Base-by-base conservation (phyloP, 2,888 invertebrate genomes). In the Euzophera pinguis region DNA sequence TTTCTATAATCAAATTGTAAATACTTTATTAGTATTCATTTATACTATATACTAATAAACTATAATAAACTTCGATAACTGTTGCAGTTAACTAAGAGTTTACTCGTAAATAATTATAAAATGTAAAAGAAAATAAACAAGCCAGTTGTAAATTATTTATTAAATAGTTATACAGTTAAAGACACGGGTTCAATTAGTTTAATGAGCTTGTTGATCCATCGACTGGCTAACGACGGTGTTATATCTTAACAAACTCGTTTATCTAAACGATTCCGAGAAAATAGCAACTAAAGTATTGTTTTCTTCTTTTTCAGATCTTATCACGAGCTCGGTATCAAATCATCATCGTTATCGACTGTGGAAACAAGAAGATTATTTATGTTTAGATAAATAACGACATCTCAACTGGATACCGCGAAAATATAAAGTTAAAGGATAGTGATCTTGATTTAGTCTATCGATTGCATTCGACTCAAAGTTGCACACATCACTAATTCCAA, bases 261-360 rank as follows among this genome's bases (percentile, higher is more conserved):
- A 52, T 22, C 3, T 22, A 56, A 60, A 56, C n/a, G 58, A 64
- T 64, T 57, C 59, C 50, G 59, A 59, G 63, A 59, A 56, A 60
- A 55, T 54, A 62, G 12, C 12, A 41, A 17, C 16, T 41, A 22
- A 69, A 64, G 50, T 56, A 59, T 56, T 56, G 53, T 68, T 73
- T 71, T 67, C 65, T 71, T 73, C 73, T 71, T 75, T 84, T 83
- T 50, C 87, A 88, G 88, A 71, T 70, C 69, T 68, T 79, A 81
- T 82, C 83, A 59, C 64, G 61, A 66, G 73, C 14, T 10, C 16
- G 16, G 8, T 75, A 84, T 75, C 81, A 87, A 86, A 86, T 78
- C 73, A 80, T 75, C 75, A 67, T 56, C 71, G 65, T 71, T 85
- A 82, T 85, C 89, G 67, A 62, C 65, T 47, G 67, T 67, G 65